Evolutionary conservation across 2,888 invertebrate species (phyloP), one percentile per base, ranked within the genome.

Genomic region (Stenodera caucasica): DNA sequence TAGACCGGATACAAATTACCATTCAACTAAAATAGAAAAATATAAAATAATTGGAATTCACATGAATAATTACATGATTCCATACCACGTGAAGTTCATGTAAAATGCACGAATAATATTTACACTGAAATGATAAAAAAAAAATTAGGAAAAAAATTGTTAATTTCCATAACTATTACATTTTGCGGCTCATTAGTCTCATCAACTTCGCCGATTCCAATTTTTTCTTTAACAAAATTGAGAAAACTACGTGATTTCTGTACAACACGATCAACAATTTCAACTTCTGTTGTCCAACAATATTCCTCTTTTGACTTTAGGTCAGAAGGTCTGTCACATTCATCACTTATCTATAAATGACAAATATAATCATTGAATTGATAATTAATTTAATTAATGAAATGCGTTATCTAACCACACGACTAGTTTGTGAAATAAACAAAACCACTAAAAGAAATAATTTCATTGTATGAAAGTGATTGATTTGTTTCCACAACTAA

Each of bases 201-300:
- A 53, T 74, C 72, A 8, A 71, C 70, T 9, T 63, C 60, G 32
- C 66, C 69, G 29, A 72, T 65, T 55, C 74, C 74, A 32, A 76
- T 58, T 57, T 70, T 75, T 53, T 73, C 73, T 60, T 72, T 75
- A 1, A 75, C 77, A 61, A 76, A 74, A 65, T 77, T 76, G 9
- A 77, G 54, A n/a, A 77, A 67, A 45, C 63, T 72, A 59, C 74
- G 72, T 0, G 75, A 74, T n/a, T 68, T 70, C 55, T 76, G 70
- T 54, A 70, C 67, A 26, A 77, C 67, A 40, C 75, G 65, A 15
- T 75, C 73, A 6, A 70, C 61, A 18, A 76, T 64, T 67, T 76
- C 74, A 5, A 75, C 73, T 61, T 72, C 68, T 55, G 60, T 67
- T 2, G 66, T 67, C 70, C 72, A 74, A 58, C 75, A 76, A 53